Conservation (phyloP, 92 coral and sea anemone genomes). For the Heliopora coerulea region DNA sequence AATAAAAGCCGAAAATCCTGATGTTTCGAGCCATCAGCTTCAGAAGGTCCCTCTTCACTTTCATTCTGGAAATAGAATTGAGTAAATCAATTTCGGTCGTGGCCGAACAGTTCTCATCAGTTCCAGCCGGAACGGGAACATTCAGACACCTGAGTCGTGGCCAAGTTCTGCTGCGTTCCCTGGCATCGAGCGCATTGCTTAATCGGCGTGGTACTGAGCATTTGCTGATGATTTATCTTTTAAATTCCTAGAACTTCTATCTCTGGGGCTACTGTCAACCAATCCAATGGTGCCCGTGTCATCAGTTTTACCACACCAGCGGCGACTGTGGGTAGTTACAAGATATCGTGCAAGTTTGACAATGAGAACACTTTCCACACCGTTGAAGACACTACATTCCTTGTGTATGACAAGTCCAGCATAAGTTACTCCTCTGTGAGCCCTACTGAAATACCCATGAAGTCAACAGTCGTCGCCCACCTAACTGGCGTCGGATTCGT, state of each 20-base stretch:
- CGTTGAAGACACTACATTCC: constrained; percentile 43
- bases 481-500: constrained; percentile 70
- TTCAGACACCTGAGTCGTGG: too few relatives aligned
- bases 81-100: too few relatives aligned
- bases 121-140: too few relatives aligned
- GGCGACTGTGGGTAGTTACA: constrained; percentile 44
- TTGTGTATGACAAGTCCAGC: constrained; percentile 59
- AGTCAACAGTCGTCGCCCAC: constrained; percentile 40
- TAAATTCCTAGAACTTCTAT: constrained; percentile 13
- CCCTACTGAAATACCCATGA: constrained; percentile 49
- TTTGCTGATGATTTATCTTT: background rate
- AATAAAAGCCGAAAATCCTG: too few relatives aligned
- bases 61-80: too few relatives aligned
- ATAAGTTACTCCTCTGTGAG: constrained; percentile 48
- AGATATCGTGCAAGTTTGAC: constrained; percentile 56
- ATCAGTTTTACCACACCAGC: constrained; percentile 36
- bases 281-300: background rate
- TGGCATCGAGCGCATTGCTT: too few relatives aligned
- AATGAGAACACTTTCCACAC: constrained; percentile 4
- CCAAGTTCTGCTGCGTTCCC: too few relatives aligned
- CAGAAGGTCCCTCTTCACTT: too few relatives aligned
- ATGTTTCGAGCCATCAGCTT: too few relatives aligned
- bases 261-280: constrained; percentile 9
- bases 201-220: background rate
- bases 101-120: too few relatives aligned